Conservation (phyloP, 2,797 vertebrate species). For the Vespertilio murinus region DNA sequence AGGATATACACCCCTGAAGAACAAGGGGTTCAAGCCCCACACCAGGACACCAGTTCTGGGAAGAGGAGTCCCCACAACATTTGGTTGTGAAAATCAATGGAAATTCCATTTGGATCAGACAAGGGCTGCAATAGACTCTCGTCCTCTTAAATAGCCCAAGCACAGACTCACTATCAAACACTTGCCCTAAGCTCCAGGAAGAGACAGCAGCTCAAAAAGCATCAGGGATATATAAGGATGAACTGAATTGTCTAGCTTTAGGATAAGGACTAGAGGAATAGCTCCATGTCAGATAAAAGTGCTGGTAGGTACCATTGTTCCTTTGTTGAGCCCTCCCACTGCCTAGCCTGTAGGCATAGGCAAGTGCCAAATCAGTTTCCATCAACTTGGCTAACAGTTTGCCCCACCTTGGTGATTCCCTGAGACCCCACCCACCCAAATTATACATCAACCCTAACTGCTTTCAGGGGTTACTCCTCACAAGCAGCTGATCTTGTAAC, state of each 20-base stretch:
- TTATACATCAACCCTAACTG: not conserved
- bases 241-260: not conserved
- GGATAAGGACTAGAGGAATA: not conserved
- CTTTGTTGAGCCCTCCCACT: not conserved
- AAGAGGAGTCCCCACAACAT: not conserved
- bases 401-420: not conserved
- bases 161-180: not conserved
- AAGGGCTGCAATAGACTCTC: not conserved
- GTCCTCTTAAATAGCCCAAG: not conserved
- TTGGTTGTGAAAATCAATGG: not conserved
- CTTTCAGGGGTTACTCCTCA: not conserved
- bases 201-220: not conserved
- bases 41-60: not conserved
- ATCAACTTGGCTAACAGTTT: not conserved
- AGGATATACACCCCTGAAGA: not conserved
- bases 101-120: not conserved
- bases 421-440: not conserved
- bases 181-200: not conserved
- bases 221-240: not conserved
- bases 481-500: not conserved
- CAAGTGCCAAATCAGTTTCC: not conserved
- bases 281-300: not conserved
- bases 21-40: not conserved
- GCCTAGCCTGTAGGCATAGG: not conserved
- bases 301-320: not conserved